Evolutionary conservation across 2,797 vertebrate genomes (phyloP).

Genomic region (Acomys russatus): DNA sequence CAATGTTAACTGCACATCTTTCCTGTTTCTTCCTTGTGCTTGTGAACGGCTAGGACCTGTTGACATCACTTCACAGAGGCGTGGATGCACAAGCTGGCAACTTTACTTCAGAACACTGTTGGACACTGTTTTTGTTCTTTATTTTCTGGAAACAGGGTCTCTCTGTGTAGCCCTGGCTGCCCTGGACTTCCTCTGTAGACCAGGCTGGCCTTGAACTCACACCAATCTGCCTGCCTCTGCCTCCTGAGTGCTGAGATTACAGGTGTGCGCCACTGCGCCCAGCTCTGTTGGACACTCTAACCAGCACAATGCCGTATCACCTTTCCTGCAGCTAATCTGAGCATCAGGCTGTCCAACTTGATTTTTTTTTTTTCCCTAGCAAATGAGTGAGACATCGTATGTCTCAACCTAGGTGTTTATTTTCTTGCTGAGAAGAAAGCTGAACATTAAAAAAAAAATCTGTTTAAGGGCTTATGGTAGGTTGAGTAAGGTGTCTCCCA

Average conservation of each 20-base stretch:
- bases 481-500: background rate
- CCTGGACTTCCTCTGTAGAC: too few relatives aligned
- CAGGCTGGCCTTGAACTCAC: too few relatives aligned
- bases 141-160: too few relatives aligned
- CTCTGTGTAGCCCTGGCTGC: too few relatives aligned
- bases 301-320: too few relatives aligned
- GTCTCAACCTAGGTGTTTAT: background rate
- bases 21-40: background rate
- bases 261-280: too few relatives aligned
- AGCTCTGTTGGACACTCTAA: too few relatives aligned
- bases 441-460: background rate
- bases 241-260: too few relatives aligned
- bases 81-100: background rate
- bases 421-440: background rate
- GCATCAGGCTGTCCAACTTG: background rate
- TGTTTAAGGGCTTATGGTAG: background rate
- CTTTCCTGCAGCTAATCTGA: background rate
- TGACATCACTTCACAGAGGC: background rate
- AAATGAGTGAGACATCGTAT: background rate
- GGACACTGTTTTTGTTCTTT: too few relatives aligned
- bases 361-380: background rate
- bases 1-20: background rate
- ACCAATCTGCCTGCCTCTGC: too few relatives aligned
- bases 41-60: background rate
- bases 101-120: accelerated